These are phyloP conservation scores for Ceraclea dissimilis DNA, from an alignment of 2,888 invertebrate genomes.

Conservation along the genomic window DNA sequence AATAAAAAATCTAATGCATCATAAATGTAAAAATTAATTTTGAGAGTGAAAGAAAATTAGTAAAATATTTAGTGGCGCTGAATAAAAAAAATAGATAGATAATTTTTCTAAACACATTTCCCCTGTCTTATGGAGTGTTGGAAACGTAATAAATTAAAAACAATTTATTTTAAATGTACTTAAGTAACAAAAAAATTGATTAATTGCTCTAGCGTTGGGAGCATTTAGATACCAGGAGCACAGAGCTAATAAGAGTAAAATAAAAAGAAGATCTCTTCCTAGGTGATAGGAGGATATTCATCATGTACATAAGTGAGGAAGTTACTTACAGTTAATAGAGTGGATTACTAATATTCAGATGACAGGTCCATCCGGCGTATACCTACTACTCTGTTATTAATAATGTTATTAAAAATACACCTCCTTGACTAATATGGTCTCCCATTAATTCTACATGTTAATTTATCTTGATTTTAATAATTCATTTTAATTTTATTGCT, in stretches of 20 bases:
- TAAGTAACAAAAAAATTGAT: constrained; percentile 17
- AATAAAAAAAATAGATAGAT: no score
- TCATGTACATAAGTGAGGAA: constrained; percentile 11
- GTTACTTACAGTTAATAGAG: no score
- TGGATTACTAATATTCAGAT: constrained; percentile 3
- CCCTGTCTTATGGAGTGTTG: no score
- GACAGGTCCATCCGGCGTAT: constrained; percentile 17
- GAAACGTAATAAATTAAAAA: no score
- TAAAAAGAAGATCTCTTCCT: constrained; percentile 5
- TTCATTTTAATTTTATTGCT: no score
- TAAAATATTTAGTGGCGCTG: no score
- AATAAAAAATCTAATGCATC: no score
- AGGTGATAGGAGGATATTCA: constrained; percentile 17
- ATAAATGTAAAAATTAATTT: no score
- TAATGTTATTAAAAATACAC: constrained; percentile 6
- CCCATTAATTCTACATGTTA: background rate
- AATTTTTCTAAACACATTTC: no score
- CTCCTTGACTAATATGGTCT: constrained; percentile 3
- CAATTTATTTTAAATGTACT: no score
- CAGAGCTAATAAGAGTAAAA: constrained; percentile 22
- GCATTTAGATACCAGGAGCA: constrained; percentile 25
- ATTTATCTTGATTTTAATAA: no score
- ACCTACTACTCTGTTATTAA: background rate
- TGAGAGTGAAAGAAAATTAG: no score
- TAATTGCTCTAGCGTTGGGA: constrained; percentile 23